phyloP scores from a whole-genome alignment of 2,888 invertebrate genomes.

The Stenolophus ochropezus region DNA sequence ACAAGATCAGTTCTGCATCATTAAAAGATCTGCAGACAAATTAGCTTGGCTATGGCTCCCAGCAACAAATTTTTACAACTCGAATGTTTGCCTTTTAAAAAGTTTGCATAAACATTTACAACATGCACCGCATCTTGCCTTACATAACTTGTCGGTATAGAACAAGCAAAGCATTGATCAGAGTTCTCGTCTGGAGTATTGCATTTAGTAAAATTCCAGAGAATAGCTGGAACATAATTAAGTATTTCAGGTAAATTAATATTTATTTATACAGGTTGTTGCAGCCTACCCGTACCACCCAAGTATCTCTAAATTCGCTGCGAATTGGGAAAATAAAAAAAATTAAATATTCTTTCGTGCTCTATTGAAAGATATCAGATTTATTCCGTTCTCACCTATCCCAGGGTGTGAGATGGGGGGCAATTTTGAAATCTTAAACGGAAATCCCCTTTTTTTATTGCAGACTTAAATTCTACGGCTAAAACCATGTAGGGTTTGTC shows the following conservation, averaged over 20 bases:
- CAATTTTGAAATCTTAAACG: too few species aligned
- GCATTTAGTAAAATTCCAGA: constrained; percentile 9
- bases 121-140: neutral
- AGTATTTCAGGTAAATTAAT: too few species aligned
- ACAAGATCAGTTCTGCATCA: neutral
- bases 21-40: neutral
- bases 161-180: neutral
- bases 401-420: too few species aligned
- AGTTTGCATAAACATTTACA: neutral
- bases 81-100: neutral
- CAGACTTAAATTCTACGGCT: too few species aligned
- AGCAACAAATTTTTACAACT: neutral
- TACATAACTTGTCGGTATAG: neutral
- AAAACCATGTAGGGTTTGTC: too few species aligned
- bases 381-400: neutral
- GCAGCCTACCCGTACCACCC: neutral
- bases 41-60: neutral
- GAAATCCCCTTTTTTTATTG: too few species aligned
- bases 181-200: neutral
- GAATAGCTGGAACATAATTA: too few species aligned
- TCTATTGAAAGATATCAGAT: neutral
- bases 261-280: neutral
- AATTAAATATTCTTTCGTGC: too few species aligned
- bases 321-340: too few species aligned
- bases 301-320: too few species aligned